phyloP scores from a whole-genome alignment of 2,113 vertebrate genomes.

The Oreochromis niloticus region DNA sequence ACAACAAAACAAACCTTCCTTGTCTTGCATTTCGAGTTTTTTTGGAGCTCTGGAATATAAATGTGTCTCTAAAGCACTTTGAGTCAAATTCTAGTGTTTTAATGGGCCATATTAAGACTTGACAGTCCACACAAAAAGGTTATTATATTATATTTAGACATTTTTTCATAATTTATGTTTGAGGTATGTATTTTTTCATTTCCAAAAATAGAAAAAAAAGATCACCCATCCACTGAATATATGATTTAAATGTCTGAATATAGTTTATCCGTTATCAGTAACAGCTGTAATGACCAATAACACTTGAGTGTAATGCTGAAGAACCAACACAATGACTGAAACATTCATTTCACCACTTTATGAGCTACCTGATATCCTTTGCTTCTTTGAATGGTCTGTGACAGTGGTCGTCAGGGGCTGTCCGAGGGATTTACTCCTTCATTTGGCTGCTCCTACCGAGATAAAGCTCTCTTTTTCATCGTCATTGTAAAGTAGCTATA shows the following conservation, averaged over 20 bases:
- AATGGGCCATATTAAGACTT: neutral
- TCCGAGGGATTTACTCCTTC: neutral
- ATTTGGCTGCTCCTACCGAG: neutral
- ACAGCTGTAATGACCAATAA: neutral
- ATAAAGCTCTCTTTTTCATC: neutral
- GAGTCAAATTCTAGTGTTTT: neutral
- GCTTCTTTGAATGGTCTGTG: neutral
- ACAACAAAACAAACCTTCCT: neutral
- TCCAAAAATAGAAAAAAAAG: neutral
- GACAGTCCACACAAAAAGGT: neutral
- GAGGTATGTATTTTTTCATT: neutral
- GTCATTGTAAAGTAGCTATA: neutral
- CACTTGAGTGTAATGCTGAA: neutral
- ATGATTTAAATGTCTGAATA: neutral
- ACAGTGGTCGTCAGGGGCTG: neutral
- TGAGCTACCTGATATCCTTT: neutral
- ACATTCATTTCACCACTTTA: neutral
- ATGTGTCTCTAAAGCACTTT: neutral
- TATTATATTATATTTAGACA: neutral
- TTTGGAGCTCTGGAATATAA: too few relatives aligned
- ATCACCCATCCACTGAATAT: neutral
- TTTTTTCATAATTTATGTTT: neutral
- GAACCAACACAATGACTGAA: neutral
- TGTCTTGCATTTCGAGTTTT: too few relatives aligned
- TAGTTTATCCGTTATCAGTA: neutral